phyloP scores from a whole-genome alignment of 1,140 invertebrate genomes.

The Ganaspis sp. region DNA sequence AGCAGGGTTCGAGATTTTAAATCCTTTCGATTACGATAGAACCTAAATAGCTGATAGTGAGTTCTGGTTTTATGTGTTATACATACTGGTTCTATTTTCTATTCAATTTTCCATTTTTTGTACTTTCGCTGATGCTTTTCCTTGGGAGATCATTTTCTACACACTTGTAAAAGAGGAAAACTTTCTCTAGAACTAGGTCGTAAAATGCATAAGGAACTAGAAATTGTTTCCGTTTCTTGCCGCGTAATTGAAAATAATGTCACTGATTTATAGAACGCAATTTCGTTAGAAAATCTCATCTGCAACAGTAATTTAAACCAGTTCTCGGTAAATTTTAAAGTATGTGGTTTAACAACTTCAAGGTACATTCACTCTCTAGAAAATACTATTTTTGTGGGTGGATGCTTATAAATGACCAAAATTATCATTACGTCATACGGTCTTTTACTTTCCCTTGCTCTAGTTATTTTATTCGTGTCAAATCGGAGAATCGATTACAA shows the following conservation, averaged over 20 bases:
- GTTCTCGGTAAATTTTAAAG: neutral
- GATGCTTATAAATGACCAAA: neutral
- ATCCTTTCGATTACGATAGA: neutral
- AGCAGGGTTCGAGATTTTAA: neutral
- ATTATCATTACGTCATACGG: neutral
- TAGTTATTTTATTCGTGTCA: slow-evolving; percentile 1
- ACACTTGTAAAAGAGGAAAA: neutral
- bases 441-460: slow-evolving; percentile 7
- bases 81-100: neutral
- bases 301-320: too few species aligned
- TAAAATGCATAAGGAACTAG: neutral
- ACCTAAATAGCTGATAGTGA: neutral
- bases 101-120: neutral
- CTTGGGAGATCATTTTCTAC: neutral
- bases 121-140: slow-evolving; percentile 6
- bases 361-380: neutral
- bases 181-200: neutral
- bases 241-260: neutral
- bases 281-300: neutral
- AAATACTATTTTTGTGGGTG: neutral
- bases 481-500: neutral
- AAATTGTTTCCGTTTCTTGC: slow-evolving; percentile 8
- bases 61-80: neutral
- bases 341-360: neutral
- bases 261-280: neutral